phyloP scores from a whole-genome alignment of 2,888 invertebrate genomes.

The Rhingia rostrata region DNA sequence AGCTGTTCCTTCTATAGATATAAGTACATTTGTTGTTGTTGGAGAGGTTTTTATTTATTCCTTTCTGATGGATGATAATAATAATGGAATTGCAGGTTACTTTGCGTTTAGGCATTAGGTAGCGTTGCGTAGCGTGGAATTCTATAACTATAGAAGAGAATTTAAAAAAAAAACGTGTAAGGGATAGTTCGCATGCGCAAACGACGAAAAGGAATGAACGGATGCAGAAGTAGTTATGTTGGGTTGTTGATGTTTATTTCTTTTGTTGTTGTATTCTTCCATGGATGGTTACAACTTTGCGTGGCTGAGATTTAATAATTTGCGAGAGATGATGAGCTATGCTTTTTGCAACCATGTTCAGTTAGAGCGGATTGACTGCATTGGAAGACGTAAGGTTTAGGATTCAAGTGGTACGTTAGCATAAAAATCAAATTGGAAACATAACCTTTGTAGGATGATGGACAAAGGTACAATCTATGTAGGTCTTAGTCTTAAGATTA shows the following conservation, averaged over 20 bases:
- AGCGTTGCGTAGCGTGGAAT: slow-evolving; percentile 69
- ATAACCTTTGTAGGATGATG: slow-evolving; percentile 1
- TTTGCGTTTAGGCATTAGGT: slow-evolving; percentile 73
- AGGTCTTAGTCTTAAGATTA: too few species aligned
- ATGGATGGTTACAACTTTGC: slow-evolving; percentile 59
- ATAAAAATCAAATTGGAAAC: neutral
- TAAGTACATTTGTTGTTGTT: too few species aligned
- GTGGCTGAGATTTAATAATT: slow-evolving; percentile 67
- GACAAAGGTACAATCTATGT: neutral
- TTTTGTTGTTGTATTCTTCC: slow-evolving; percentile 18
- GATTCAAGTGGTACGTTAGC: neutral
- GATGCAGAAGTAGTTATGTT: slow-evolving; percentile 69
- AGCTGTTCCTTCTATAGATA: slow-evolving; percentile 40
- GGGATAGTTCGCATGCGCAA: slow-evolving; percentile 26
- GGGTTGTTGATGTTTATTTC: slow-evolving; percentile 45
- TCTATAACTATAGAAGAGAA: slow-evolving; percentile 25
- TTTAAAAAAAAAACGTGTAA: slow-evolving; percentile 46
- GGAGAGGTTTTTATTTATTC: slow-evolving; percentile 11
- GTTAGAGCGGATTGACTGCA: slow-evolving; percentile 8
- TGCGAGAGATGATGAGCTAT: slow-evolving; percentile 45
- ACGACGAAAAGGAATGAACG: slow-evolving; percentile 51
- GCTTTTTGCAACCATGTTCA: slow-evolving; percentile 18
- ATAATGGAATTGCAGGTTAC: slow-evolving; percentile 73
- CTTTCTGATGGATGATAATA: slow-evolving; percentile 51
- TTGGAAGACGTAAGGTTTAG: slow-evolving; percentile 5